A percentile compares a stretch with the other conserved stretches of the same genome.
Evolutionary conservation across 2,113 vertebrate genomes (phyloP).

Genomic region (Taurulus bubalis): DNA sequence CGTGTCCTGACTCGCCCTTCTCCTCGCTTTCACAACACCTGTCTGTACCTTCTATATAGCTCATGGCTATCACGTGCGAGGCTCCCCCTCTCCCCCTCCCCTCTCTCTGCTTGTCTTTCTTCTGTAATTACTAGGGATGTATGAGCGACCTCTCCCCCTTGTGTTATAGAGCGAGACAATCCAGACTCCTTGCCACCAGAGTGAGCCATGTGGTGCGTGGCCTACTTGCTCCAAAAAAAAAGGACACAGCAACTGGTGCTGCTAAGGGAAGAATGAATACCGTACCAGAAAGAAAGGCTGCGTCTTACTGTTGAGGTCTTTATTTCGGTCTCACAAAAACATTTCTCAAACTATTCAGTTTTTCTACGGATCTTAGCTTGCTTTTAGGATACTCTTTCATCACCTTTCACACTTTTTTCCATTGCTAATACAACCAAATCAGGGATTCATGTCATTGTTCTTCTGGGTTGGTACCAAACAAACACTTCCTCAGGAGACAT

Average conservation of each 20-base stretch:
- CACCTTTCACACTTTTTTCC: conserved; percentile 19
- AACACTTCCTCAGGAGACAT: conserved; percentile 1
- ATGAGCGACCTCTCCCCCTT: conserved; percentile 49
- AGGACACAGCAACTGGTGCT: conserved; percentile 63
- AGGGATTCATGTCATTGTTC: conserved; percentile 27
- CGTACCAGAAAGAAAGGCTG: conserved; percentile 23
- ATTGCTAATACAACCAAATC: conserved; percentile 2
- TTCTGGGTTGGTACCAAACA: conserved; percentile 16
- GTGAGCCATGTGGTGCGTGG: conserved; percentile 66
- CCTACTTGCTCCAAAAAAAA: conserved; percentile 71
- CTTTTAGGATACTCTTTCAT: conserved; percentile 23
- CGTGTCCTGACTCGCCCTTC: conserved; percentile 15
- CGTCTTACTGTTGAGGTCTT: conserved; percentile 19
- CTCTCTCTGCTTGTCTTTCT: conserved; percentile 27
- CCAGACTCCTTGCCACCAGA: conserved; percentile 60
- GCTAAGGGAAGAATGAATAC: conserved; percentile 53
- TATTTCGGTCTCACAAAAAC: conserved; percentile 20
- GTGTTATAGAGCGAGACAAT: conserved; percentile 55
- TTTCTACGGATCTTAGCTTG: neutral
- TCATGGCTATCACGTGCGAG: neutral
- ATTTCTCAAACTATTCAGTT: conserved; percentile 13
- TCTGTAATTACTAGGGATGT: conserved; percentile 69
- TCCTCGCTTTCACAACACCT: conserved; percentile 44
- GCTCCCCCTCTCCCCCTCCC: neutral
- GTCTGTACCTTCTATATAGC: conserved; percentile 21